Evolutionary conservation across 2,797 vertebrate genomes (phyloP), one percentile per base, ranked within the genome.

Genomic region (Poecilia picta): DNA sequence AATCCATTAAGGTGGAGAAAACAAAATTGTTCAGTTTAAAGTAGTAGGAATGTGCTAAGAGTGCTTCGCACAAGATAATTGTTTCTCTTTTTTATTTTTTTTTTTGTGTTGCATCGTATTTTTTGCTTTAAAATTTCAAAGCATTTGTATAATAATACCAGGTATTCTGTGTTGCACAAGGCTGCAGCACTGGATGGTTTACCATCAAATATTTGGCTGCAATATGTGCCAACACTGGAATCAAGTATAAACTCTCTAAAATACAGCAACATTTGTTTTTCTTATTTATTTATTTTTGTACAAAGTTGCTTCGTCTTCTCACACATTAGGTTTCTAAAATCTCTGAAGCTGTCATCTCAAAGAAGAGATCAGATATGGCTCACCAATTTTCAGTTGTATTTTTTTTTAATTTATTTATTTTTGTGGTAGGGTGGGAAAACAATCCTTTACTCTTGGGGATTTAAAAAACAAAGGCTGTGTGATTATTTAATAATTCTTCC

Each of bases 401-500:
- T 20, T 23, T 4, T 33, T 12, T 43, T 16, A 3, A 25, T 41
- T 41, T 31, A 51, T 23, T 46, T 47, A 20, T 64, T n/a, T 31
- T 46, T 62, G 10, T 75, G 8, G 18, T 18, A 33, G 43, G 55
- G 31, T 43, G 31, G 39, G 43, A 41, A 70, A 43, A 74, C 53
- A 59, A 8, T 31, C 18, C 68, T n/a, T 51, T 8, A 55, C 82
- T 76, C 74, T 25, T 49, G 3, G 18, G 86, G 43, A 31, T 25
- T 0, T 79, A 47, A 12, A 47, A 55, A 53, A 23, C 23, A 53
- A 55, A 8, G 18, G 74, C 53, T 80, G 68, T 72, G 68, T 64
- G 16, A 70, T 46, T 64, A 41, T 41, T 91, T 80, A 80, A 70
- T 78, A 75, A 55, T 74, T 18, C 36, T 71, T 45, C 12, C 47